Conservation (phyloP, 2,113 vertebrate species). For the Callopanchax toddi region DNA sequence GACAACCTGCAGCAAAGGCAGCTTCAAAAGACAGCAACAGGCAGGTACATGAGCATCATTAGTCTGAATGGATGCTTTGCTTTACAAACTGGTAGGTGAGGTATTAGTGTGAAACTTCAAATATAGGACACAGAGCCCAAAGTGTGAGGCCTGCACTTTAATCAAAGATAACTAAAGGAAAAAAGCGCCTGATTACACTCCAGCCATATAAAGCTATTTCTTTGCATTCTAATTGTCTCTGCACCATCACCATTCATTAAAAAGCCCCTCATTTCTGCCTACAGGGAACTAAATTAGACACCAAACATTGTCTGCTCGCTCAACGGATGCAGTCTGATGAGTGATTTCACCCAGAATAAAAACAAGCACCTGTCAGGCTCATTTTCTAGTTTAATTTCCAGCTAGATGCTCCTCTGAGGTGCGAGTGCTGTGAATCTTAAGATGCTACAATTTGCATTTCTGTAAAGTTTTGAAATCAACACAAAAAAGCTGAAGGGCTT, state of each 20-base stretch:
- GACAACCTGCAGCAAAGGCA: not conserved
- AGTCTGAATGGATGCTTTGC: conserved; percentile 16
- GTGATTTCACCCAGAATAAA: conserved; percentile 55
- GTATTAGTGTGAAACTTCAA: conserved; percentile 17
- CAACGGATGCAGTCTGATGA: conserved; percentile 51
- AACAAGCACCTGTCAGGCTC: conserved; percentile 64
- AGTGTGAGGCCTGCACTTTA: conserved; percentile 28
- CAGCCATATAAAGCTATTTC: conserved; percentile 26
- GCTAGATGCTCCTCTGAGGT: conserved; percentile 16
- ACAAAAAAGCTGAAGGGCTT: not conserved
- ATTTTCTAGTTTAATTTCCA: conserved; percentile 55
- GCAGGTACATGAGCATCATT: conserved; percentile 17
- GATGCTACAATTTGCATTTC: not conserved
- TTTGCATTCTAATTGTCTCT: conserved; percentile 47
- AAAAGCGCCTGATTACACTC: conserved; percentile 20
- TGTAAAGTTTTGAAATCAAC: conserved; percentile 2
- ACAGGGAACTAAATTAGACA: conserved; percentile 57
- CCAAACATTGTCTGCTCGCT: conserved; percentile 46
- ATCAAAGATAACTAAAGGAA: conserved; percentile 31
- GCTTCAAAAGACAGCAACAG: conserved; percentile 22
- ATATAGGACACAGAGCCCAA: conserved; percentile 21
- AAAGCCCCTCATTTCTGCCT: conserved; percentile 40
- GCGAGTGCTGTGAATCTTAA: conserved; percentile 27
- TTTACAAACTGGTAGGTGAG: conserved; percentile 7
- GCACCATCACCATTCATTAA: conserved; percentile 53